Evolutionary conservation across 2,888 invertebrate species (phyloP).

Genomic region (Harpagoxenus sublaevis): DNA sequence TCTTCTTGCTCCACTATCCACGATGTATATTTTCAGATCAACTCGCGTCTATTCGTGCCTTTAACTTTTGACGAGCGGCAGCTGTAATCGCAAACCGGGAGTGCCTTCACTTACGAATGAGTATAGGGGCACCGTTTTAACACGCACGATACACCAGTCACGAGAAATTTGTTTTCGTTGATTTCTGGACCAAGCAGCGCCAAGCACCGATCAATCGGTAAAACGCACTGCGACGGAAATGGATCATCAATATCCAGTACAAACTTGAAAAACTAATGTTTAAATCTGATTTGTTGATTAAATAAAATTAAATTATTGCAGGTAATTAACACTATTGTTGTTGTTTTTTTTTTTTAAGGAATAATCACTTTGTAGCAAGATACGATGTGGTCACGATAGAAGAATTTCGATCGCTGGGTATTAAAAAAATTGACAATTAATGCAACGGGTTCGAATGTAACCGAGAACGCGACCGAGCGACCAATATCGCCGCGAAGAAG

Average conservation of each 20-base stretch:
- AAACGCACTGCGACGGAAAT: neutral
- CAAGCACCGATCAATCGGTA: neutral
- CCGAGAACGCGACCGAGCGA: constrained; percentile 53
- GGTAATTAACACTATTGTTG: neutral
- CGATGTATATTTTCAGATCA: constrained; percentile 57
- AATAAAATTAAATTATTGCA: neutral
- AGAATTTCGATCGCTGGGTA: neutral
- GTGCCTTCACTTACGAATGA: constrained; percentile 26
- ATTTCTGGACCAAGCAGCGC: neutral
- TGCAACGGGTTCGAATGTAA: neutral
- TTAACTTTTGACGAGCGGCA: neutral
- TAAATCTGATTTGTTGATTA: neutral
- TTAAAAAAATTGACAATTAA: constrained; percentile 2
- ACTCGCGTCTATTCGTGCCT: constrained; percentile 6
- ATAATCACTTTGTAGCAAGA: neutral
- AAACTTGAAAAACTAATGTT: neutral
- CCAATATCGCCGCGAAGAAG: constrained; percentile 79
- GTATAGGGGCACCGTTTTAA: constrained; percentile 33
- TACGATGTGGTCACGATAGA: neutral
- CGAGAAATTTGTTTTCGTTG: constrained; percentile 18
- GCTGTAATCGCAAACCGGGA: constrained; percentile 33
- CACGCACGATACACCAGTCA: constrained; percentile 25
- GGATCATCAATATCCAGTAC: neutral
- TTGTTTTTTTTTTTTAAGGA: neutral
- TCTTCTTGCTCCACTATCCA: constrained; percentile 13